Conservation (phyloP, 2,113 vertebrate species). For the Podarcis muralis region DNA sequence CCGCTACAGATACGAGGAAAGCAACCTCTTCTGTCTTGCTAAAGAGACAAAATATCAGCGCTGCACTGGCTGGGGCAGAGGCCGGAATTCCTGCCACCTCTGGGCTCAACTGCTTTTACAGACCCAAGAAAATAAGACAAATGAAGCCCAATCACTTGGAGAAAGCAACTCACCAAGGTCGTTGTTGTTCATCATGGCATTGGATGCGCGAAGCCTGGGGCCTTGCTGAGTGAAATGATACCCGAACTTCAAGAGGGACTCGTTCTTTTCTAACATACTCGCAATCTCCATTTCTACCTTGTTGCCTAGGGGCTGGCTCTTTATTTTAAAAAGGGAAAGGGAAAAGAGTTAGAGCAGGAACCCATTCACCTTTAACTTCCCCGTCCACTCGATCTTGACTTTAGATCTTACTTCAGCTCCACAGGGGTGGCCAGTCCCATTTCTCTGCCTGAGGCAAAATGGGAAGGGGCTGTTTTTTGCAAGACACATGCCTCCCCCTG, state of each 20-base stretch:
- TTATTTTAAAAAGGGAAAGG: slow-evolving; percentile 36
- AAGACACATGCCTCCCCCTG: no score
- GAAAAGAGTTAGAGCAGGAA: not conserved
- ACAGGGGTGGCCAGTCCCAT: no score
- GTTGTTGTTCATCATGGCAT: slow-evolving; percentile 98
- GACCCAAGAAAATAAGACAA: not conserved
- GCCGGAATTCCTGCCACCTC: not conserved
- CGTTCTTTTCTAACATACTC: slow-evolving; percentile 94
- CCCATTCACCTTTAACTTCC: not conserved
- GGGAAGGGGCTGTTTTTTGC: no score
- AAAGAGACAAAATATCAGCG: not conserved
- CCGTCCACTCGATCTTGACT: not conserved
- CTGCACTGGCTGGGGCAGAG: not conserved
- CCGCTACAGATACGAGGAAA: not conserved
- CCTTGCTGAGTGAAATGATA: slow-evolving; percentile 99
- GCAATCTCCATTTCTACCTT: slow-evolving; percentile 99
- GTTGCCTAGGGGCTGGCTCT: slow-evolving; percentile 98
- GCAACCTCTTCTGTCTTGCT: not conserved
- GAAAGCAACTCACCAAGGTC: slow-evolving; percentile 87
- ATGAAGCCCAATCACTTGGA: not conserved
- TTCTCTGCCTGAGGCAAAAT: no score
- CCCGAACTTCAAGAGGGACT: slow-evolving; percentile 91
- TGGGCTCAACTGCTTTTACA: not conserved
- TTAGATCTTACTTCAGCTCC: not conserved
- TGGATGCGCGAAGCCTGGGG: slow-evolving; percentile 91